A percentile compares a stretch with the other conserved stretches of the same genome.
Conservation (phyloP, 1,140 invertebrate genomes). For the Magallana gigas region DNA sequence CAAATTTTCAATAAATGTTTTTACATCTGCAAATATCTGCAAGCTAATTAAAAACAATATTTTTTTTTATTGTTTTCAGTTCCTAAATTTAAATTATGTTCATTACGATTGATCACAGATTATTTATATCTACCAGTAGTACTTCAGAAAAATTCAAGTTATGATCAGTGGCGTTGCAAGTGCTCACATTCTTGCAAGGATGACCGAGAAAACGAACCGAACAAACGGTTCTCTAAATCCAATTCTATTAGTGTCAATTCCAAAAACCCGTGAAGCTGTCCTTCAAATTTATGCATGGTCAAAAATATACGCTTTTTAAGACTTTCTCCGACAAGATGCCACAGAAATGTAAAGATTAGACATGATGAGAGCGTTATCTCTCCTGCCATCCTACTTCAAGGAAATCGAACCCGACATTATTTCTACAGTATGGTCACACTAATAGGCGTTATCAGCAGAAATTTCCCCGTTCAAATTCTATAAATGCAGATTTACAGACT, state of each 20-base stretch:
- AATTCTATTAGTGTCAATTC: constrained; percentile 25
- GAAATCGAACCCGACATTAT: constrained; percentile 30
- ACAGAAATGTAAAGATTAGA: constrained; percentile 22
- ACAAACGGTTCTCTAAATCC: neutral
- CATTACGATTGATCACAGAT: too few relatives aligned
- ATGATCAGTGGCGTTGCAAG: too few relatives aligned
- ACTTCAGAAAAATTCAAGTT: too few relatives aligned
- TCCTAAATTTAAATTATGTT: too few relatives aligned
- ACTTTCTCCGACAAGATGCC: constrained; percentile 33
- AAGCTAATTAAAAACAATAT: too few relatives aligned
- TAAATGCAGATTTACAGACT: constrained; percentile 16
- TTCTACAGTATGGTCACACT: constrained; percentile 11
- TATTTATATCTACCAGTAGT: too few relatives aligned
- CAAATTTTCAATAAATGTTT: too few relatives aligned
- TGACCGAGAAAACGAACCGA: neutral
- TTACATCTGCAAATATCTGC: too few relatives aligned
- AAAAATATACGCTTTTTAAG: constrained; percentile 23
- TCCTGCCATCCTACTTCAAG: neutral
- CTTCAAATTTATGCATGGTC: constrained; percentile 18
- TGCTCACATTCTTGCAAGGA: neutral
- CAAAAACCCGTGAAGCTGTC: constrained; percentile 22
- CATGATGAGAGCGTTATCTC: constrained; percentile 18
- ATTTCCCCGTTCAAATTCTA: neutral
- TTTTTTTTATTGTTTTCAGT: too few relatives aligned
- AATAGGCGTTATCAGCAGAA: neutral